These are phyloP conservation scores for Porites evermanni DNA, from an alignment of 92 coral and sea anemone species.

Conservation along the genomic window DNA sequence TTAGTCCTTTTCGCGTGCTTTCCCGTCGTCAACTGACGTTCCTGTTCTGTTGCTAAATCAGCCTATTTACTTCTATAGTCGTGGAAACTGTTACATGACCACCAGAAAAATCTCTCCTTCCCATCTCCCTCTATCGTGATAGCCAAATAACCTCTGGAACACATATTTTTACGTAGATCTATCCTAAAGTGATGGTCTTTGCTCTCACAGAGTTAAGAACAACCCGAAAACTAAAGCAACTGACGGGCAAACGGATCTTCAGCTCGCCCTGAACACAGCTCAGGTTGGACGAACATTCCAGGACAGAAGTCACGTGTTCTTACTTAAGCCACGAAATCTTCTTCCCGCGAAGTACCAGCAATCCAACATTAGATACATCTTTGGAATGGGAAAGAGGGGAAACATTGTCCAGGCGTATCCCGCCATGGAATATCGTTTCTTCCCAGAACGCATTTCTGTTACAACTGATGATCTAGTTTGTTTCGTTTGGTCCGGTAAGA, in stretches of 20 bases:
- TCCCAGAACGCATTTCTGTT: slow-evolving; percentile 49
- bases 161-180: slow-evolving; percentile 15
- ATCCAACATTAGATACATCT: slow-evolving; percentile 42
- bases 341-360: slow-evolving; percentile 21
- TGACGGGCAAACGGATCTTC: slow-evolving; percentile 30
- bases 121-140: too few relatives aligned
- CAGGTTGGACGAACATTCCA: slow-evolving; percentile 47
- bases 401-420: slow-evolving; percentile 53
- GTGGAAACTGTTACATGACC: too few relatives aligned
- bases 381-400: slow-evolving; percentile 54
- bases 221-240: slow-evolving; percentile 47
- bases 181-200: background rate
- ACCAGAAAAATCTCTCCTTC: too few relatives aligned
- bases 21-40: too few relatives aligned
- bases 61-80: too few relatives aligned
- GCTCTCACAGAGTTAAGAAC: slow-evolving; percentile 30
- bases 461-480: slow-evolving; percentile 55
- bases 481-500: slow-evolving; percentile 51
- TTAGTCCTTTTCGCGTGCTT: too few relatives aligned
- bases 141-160: background rate
- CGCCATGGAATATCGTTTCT: slow-evolving; percentile 58
- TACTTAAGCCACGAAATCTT: slow-evolving; percentile 21
- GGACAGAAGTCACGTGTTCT: slow-evolving; percentile 51
- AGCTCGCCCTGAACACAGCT: slow-evolving; percentile 52
- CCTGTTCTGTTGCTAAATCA: too few relatives aligned